phyloP scores from a whole-genome alignment of 2,113 vertebrate species.

The Tamias sibiricus region DNA sequence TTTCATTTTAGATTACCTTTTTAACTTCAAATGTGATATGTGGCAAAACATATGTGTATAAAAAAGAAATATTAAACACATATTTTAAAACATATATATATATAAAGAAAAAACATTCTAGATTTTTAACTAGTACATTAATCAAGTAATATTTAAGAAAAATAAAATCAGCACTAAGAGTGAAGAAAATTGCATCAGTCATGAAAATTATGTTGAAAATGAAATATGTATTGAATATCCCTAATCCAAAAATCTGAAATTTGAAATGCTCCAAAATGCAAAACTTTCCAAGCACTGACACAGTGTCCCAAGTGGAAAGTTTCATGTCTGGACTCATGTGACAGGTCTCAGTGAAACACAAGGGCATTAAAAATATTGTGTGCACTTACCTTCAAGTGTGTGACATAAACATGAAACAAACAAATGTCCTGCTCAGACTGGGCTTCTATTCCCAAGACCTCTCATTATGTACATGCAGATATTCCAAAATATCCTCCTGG shows the following conservation, averaged over 20 bases:
- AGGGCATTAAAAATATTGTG: neutral
- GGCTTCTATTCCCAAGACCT: neutral
- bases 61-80: neutral
- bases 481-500: neutral
- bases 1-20: neutral
- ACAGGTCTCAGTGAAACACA: neutral
- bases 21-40: neutral
- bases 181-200: neutral
- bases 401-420: neutral
- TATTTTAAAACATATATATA: neutral
- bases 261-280: neutral
- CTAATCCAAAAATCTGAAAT: neutral
- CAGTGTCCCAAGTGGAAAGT: neutral
- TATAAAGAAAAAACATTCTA: neutral
- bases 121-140: slow-evolving; percentile 42
- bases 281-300: neutral
- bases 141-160: neutral
- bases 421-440: neutral
- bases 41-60: neutral
- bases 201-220: neutral
- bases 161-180: neutral
- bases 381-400: neutral
- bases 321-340: neutral
- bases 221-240: neutral
- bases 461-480: neutral